A percentile compares a stretch with the other conserved stretches of the same genome.
phyloP scores from a whole-genome alignment of 2,888 invertebrate genomes.

The Drosophila kokeensis region DNA sequence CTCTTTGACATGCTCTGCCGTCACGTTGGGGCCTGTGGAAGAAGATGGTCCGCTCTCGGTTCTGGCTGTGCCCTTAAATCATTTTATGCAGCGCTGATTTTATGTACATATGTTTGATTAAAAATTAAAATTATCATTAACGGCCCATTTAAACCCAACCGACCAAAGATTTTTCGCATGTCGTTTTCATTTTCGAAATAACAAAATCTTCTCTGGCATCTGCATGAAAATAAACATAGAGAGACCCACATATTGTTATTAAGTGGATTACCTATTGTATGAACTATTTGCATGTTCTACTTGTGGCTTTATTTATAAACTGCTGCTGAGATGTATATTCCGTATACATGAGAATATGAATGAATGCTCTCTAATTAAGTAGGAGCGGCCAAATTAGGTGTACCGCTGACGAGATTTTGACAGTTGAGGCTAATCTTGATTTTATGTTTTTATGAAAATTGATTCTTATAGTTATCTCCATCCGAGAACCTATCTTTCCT shows the following conservation, averaged over 20 bases:
- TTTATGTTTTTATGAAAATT: background rate
- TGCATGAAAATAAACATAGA: constrained; percentile 30
- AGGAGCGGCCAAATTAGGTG: background rate
- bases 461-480: background rate
- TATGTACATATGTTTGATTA: constrained; percentile 80
- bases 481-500: background rate
- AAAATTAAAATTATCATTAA: constrained; percentile 84
- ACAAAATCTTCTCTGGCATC: constrained; percentile 56
- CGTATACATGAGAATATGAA: constrained; percentile 13
- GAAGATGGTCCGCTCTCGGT: constrained; percentile 35
- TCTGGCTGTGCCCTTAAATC: constrained; percentile 66
- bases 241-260: constrained; percentile 34
- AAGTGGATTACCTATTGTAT: constrained; percentile 48
- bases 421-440: background rate
- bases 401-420: background rate
- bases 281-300: constrained; percentile 28
- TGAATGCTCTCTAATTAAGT: background rate
- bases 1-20: constrained; percentile 64
- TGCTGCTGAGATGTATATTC: constrained; percentile 3
- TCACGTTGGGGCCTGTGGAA: constrained; percentile 17
- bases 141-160: constrained; percentile 83
- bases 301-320: constrained; percentile 25
- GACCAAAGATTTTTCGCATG: constrained; percentile 82
- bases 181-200: constrained; percentile 83
- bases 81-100: constrained; percentile 66